Evolutionary conservation across 2,797 vertebrate genomes (phyloP).

Genomic region (Rhyacichthys aspro): DNA sequence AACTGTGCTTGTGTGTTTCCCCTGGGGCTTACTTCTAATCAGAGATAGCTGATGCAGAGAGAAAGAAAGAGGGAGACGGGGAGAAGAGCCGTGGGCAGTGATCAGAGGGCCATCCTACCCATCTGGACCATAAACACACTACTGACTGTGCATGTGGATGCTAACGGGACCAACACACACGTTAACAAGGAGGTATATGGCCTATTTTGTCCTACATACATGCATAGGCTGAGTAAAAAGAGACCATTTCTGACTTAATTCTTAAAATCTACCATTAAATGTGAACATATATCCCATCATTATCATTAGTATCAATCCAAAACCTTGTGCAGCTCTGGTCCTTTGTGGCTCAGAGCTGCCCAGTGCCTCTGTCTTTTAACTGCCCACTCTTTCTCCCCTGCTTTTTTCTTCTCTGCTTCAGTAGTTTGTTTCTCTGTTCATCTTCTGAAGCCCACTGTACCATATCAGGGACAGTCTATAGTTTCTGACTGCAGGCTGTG

Average conservation of each 20-base stretch:
- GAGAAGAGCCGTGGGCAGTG: constrained; percentile 56
- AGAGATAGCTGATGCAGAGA: constrained; percentile 72
- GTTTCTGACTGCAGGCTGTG: constrained; percentile 23
- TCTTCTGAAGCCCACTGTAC: constrained; percentile 41
- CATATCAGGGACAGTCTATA: constrained; percentile 27
- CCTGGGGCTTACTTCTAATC: constrained; percentile 70
- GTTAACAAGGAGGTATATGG: neutral
- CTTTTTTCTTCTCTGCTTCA: constrained; percentile 24
- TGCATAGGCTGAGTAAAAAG: no score
- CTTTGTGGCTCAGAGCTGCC: constrained; percentile 25
- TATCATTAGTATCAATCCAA: no score
- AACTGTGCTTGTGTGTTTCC: constrained; percentile 39
- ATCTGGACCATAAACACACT: constrained; percentile 68
- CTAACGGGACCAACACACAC: constrained; percentile 4
- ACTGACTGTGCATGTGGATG: constrained; percentile 24
- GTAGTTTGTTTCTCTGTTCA: constrained; percentile 17
- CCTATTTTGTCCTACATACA: no score
- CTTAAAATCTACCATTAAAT: no score
- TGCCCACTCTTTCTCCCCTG: constrained; percentile 11
- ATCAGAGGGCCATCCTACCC: constrained; percentile 68
- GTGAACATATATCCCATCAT: no score
- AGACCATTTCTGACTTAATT: no score
- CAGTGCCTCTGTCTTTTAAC: neutral
- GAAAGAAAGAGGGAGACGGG: constrained; percentile 18
- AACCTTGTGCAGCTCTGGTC: no score